Percentiles rank a stretch among this genome's conserved stretches.
phyloP scores from a whole-genome alignment of 2,888 invertebrate species.

The Synergus laeviventris region DNA sequence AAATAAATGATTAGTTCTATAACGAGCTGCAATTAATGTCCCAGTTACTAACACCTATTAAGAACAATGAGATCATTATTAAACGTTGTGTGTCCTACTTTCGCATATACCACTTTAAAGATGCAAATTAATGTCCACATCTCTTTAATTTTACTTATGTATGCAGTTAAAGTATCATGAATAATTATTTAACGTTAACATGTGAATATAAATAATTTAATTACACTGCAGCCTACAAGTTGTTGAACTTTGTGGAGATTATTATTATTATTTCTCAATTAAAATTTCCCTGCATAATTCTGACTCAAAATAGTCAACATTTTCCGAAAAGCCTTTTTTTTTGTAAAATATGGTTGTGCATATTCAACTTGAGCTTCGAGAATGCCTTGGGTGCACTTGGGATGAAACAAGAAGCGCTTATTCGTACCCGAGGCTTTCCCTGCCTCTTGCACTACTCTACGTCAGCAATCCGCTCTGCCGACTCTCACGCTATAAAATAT shows the following conservation, averaged over 20 bases:
- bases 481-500: slow-evolving; percentile 36
- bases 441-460: slow-evolving; percentile 23
- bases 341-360: not conserved
- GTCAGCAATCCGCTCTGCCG: slow-evolving; percentile 33
- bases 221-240: not conserved
- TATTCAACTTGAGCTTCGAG: not conserved
- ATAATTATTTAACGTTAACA: not conserved
- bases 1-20: not conserved
- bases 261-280: not conserved
- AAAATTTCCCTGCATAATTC: not conserved
- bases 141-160: not conserved
- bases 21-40: not conserved
- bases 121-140: not conserved
- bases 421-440: slow-evolving; percentile 19
- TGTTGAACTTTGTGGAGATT: not conserved
- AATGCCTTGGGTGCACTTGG: slow-evolving; percentile 36
- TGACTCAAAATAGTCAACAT: not conserved
- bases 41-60: not conserved
- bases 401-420: slow-evolving; percentile 33
- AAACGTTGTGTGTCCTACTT: not conserved
- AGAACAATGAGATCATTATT: not conserved
- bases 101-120: not conserved
- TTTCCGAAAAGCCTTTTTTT: not conserved
- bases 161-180: not conserved
- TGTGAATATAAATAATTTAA: not conserved